Conservation (phyloP, 2,113 vertebrate species). For the Melanerpes aurifrons region DNA sequence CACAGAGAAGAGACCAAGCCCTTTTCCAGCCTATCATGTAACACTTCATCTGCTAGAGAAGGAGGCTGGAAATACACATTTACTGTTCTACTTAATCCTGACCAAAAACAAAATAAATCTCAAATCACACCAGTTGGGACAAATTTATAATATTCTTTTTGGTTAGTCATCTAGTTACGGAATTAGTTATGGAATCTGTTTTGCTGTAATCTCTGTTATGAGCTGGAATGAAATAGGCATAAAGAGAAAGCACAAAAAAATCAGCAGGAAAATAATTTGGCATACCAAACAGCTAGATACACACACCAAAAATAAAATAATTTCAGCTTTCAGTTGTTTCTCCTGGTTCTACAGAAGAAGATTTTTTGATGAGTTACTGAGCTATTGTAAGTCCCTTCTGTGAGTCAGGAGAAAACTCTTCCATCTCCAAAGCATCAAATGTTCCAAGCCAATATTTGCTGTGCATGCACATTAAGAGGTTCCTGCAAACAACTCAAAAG, state of each 20-base stretch:
- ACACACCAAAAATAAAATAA: not conserved
- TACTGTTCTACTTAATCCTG: not conserved
- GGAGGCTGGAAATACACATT: not conserved
- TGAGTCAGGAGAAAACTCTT: not conserved
- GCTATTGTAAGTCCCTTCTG: not conserved
- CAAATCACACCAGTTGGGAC: not conserved
- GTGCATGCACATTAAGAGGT: not conserved
- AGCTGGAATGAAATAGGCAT: not conserved
- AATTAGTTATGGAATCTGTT: not conserved
- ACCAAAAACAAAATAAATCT: not conserved
- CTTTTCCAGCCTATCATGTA: not conserved
- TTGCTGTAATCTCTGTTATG: not conserved
- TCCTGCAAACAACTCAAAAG: not conserved
- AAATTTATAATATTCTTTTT: not conserved
- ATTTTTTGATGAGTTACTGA: not conserved
- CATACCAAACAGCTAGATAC: not conserved
- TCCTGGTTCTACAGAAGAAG: not conserved
- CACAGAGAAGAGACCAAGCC: not conserved
- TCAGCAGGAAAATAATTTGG: not conserved
- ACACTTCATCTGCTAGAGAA: not conserved
- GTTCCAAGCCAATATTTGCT: not conserved
- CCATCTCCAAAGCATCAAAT: not conserved
- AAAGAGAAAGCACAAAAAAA: not conserved
- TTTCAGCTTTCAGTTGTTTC: not conserved
- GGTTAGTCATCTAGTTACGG: not conserved